Conservation (phyloP, 2,113 vertebrate genomes). For the Nyctereutes procyonoides region DNA sequence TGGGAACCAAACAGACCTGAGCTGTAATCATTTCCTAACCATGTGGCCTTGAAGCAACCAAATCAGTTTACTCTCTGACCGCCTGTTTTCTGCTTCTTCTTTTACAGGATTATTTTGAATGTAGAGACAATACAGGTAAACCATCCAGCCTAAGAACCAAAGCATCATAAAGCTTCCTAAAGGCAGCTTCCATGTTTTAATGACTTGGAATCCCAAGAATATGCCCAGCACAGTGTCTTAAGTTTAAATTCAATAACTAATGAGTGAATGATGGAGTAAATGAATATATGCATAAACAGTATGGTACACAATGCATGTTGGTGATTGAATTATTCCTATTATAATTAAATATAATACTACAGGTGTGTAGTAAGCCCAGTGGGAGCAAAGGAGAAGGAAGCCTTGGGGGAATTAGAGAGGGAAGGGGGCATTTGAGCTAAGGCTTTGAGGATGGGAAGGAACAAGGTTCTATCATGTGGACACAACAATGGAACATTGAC, state of each 20-base stretch:
- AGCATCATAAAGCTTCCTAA: neutral
- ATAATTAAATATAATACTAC: neutral
- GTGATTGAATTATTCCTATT: neutral
- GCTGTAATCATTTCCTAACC: neutral
- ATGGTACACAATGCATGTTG: neutral
- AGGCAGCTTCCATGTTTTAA: neutral
- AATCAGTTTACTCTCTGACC: neutral
- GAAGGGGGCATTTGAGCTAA: neutral
- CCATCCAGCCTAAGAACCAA: neutral
- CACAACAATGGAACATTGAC: neutral
- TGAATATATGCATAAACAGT: neutral
- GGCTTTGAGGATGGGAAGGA: neutral
- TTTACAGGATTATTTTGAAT: neutral
- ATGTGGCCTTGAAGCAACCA: neutral
- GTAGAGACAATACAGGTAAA: neutral
- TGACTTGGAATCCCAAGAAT: neutral
- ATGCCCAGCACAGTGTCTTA: neutral
- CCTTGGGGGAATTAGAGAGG: neutral
- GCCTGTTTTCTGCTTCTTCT: neutral
- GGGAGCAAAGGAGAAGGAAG: neutral
- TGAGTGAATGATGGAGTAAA: slow-evolving; percentile 2
- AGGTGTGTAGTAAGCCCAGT: neutral
- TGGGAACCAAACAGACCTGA: neutral
- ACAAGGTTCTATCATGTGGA: neutral
- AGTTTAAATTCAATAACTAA: slow-evolving; percentile 12